Evolutionary conservation across 2,888 invertebrate species (phyloP).

Genomic region (Enchytraeus crypticus): DNA sequence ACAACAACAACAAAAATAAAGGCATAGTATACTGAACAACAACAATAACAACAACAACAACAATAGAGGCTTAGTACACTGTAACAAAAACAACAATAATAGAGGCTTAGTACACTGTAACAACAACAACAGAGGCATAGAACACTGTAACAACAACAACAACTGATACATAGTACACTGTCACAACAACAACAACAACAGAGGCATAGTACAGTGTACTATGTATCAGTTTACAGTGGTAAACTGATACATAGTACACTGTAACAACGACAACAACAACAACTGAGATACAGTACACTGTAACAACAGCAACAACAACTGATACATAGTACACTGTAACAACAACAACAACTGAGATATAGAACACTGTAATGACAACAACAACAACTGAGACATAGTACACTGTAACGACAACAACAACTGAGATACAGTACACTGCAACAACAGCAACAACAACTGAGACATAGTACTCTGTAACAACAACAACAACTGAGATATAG

Average conservation of each 20-base stretch:
- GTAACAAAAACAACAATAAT: background rate
- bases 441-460: no score
- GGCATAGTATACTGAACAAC: background rate
- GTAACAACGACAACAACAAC: conserved; percentile 13
- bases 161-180: background rate
- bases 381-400: no score
- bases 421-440: no score
- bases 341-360: no score
- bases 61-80: background rate
- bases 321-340: no score
- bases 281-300: conserved; percentile 71
- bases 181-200: background rate
- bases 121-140: conserved; percentile 61
- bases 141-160: conserved; percentile 55
- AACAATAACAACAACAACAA: background rate
- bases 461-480: no score
- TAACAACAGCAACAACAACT: background rate
- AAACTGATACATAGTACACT: conserved; percentile 71
- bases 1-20: conserved; percentile 5
- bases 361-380: no score
- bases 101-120: conserved; percentile 72
- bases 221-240: background rate
- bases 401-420: no score
- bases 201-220: background rate
- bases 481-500: no score